Conservation (phyloP, 2,888 invertebrate genomes). For the Eupithecia exiguata region DNA sequence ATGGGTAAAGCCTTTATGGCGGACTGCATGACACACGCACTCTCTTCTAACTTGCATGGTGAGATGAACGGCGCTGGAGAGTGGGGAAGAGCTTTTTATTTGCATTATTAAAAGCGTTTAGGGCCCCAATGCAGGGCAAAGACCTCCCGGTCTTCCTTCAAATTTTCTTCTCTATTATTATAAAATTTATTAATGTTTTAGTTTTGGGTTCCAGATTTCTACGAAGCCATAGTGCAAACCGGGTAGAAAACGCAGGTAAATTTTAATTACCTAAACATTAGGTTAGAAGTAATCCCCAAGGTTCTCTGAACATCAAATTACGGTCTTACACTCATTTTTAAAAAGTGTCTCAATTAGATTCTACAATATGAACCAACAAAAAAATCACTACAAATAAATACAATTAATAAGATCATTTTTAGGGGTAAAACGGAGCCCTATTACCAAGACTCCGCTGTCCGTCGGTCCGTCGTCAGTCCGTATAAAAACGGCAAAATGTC, state of each 20-base stretch:
- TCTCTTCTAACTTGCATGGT: conserved; percentile 63
- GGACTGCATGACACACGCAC: conserved; percentile 57
- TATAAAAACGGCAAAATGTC: too few relatives aligned
- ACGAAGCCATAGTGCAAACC: background rate
- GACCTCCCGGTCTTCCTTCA: background rate
- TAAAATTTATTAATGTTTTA: background rate
- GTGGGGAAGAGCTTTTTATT: background rate
- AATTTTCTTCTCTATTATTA: background rate
- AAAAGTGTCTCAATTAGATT: too few relatives aligned
- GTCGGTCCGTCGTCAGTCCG: too few relatives aligned
- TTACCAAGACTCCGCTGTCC: too few relatives aligned
- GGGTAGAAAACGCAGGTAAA: background rate
- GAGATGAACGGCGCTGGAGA: conserved; percentile 68
- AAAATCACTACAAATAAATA: too few relatives aligned
- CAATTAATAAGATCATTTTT: too few relatives aligned
- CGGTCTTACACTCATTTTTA: too few relatives aligned
- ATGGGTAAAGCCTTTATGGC: conserved; percentile 62
- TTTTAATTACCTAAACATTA: too few relatives aligned
- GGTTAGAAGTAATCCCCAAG: too few relatives aligned
- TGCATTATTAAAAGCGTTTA: background rate
- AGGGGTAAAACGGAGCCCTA: too few relatives aligned
- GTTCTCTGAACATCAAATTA: too few relatives aligned
- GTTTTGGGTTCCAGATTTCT: background rate
- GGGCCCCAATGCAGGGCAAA: background rate
- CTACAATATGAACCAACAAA: too few relatives aligned